Base-by-base conservation (phyloP, 2,888 invertebrate genomes). In the Amphipoea lucens region DNA sequence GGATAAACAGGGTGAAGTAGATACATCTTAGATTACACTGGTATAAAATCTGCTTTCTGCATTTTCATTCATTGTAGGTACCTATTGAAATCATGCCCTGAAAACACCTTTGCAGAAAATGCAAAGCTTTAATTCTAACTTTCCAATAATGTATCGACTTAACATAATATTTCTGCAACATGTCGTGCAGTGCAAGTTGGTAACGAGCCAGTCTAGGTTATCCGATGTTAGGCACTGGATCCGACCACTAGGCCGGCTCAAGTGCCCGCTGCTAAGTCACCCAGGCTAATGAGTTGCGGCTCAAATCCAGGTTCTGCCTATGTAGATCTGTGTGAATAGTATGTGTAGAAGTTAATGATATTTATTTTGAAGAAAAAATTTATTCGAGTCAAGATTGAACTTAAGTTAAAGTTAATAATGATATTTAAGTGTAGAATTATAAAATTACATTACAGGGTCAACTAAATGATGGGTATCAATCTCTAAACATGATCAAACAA, bases 231-330 rank as follows among this genome's bases (percentile, higher is more conserved):
- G 40, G 79, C 57, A 69, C 62, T 72, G 48, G 65, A 85, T 82
- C 62, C 72, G 45, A 67, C 84, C 78, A 45, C 75, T 66, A 73
- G 72, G 60, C 45, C 42, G 74, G 45, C 75, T 74, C 74, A 80
- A 87, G 84, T 88, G 79, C 77, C 81, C 70, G 80, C 62, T 68
- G 74, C 74, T 86, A 85, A 86, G 85, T 86, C 82, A 83, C 79
- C 82, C 87, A 81, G 72, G 74, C 86, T 90, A 91, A 91, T 90
- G 85, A 89, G 60, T 78, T 76, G 81, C 63, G 71, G 74, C 76
- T 79, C 12, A 80, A 3, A 74, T 65, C 51, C 57, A 60, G 45
- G 7, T 1, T 72, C 17, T 23, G 63, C 62, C 51, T 42, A 67
- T 42, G 42, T 29, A 63, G 9, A n/a, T 40, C 42, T 66, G 45